Conservation (phyloP, 2,888 invertebrate species). For the Heteromyza rotundicornis region DNA sequence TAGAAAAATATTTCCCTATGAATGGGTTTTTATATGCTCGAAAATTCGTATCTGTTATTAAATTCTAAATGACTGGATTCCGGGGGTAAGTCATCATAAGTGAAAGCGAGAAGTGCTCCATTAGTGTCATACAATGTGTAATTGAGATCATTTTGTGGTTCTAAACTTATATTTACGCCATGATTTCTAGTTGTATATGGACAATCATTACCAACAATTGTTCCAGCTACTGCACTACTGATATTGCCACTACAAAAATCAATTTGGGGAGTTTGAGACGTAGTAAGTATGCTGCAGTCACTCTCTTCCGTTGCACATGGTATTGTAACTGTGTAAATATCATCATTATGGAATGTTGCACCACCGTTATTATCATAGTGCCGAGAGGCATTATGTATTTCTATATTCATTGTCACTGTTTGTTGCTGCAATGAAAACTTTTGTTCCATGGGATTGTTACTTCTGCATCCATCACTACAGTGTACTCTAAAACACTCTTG, state of each 20-base stretch:
- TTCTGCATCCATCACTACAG: slow-evolving; percentile 35
- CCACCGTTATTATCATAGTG: slow-evolving; percentile 37
- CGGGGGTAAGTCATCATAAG: slow-evolving; percentile 50
- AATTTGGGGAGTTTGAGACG: slow-evolving; percentile 47
- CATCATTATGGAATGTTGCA: slow-evolving; percentile 50
- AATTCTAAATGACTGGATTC: slow-evolving; percentile 57
- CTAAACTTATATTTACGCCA: slow-evolving; percentile 35
- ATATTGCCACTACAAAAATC: slow-evolving; percentile 30
- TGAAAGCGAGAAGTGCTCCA: slow-evolving; percentile 49
- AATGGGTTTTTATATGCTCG: slow-evolving; percentile 39
- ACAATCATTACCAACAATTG: slow-evolving; percentile 36
- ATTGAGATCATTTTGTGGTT: slow-evolving; percentile 50
- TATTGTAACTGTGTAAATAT: slow-evolving; percentile 40
- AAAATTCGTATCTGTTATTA: slow-evolving; percentile 53
- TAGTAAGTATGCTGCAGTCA: slow-evolving; percentile 49
- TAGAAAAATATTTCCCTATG: slow-evolving; percentile 28
- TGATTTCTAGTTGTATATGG: slow-evolving; percentile 39
- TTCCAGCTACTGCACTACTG: slow-evolving; percentile 37
- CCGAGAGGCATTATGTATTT: slow-evolving; percentile 45
- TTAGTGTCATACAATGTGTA: slow-evolving; percentile 49
- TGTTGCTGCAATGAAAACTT: slow-evolving; percentile 40
- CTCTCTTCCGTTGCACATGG: slow-evolving; percentile 48
- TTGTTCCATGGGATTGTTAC: slow-evolving; percentile 32
- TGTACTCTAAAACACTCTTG: slow-evolving; percentile 37
- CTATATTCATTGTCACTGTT: slow-evolving; percentile 58